Percentiles rank a stretch among this genome's conserved stretches.
phyloP scores from a whole-genome alignment of 2,888 invertebrate species.

The Chrysodeixis includens region DNA sequence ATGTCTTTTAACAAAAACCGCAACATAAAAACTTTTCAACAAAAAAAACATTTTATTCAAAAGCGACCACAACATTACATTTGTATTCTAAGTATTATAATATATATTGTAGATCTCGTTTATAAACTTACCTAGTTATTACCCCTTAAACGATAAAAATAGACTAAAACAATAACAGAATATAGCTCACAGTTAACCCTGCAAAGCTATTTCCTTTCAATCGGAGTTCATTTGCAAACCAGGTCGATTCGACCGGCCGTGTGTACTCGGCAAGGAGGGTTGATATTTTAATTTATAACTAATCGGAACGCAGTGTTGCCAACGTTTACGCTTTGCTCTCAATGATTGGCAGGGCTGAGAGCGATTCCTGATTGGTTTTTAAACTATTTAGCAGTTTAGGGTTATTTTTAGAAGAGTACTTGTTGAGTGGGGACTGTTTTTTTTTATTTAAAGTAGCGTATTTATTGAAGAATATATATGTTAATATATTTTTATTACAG shows the following conservation, averaged over 20 bases:
- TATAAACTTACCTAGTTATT: too few relatives aligned
- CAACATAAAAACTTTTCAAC: too few relatives aligned
- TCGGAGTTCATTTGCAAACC: slow-evolving; percentile 49
- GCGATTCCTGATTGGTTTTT: slow-evolving; percentile 34
- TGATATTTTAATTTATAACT: slow-evolving; percentile 70
- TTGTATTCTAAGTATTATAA: too few relatives aligned
- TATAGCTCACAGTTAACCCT: slow-evolving; percentile 27
- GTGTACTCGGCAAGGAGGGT: slow-evolving; percentile 57
- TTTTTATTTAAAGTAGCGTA: too few relatives aligned
- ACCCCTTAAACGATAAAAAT: background rate
- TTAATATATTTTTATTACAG: too few relatives aligned
- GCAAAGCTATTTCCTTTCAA: slow-evolving; percentile 41
- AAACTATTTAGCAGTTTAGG: slow-evolving; percentile 9
- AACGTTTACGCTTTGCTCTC: slow-evolving; percentile 53
- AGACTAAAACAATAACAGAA: slow-evolving; percentile 8
- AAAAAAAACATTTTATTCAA: too few relatives aligned
- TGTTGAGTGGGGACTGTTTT: background rate
- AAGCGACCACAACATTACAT: too few relatives aligned
- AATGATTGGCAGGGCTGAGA: slow-evolving; percentile 39
- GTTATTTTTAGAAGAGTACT: slow-evolving; percentile 6
- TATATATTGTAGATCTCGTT: too few relatives aligned
- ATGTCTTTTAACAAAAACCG: too few relatives aligned
- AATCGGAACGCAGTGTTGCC: slow-evolving; percentile 55
- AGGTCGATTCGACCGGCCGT: slow-evolving; percentile 63
- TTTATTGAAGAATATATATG: too few relatives aligned